A percentile compares a stretch with the other conserved stretches of the same genome.
Conservation (phyloP, 2,888 invertebrate species). For the Ptycholaimellus sp. region DNA sequence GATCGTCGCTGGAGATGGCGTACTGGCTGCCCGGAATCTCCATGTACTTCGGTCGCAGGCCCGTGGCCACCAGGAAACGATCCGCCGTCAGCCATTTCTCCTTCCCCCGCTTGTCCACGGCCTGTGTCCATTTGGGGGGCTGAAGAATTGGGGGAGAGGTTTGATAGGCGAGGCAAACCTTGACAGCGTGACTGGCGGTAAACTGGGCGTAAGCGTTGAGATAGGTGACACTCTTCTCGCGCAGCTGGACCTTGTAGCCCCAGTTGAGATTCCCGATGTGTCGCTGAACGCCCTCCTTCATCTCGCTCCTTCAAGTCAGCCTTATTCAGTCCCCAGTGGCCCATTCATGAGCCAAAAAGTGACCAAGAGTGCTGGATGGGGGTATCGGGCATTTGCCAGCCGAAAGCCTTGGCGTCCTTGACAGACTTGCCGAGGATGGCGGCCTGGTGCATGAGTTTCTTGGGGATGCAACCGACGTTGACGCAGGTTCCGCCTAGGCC, state of each 20-base stretch:
- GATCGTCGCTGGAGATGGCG: slow-evolving; percentile 32
- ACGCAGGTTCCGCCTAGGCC: slow-evolving; percentile 74
- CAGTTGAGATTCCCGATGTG: slow-evolving; percentile 36
- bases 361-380: slow-evolving; percentile 3
- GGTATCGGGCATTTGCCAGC: slow-evolving; percentile 24
- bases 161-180: slow-evolving; percentile 20
- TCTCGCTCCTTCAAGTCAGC: slow-evolving; percentile 30
- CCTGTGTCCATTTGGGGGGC: slow-evolving; percentile 6
- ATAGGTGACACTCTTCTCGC: slow-evolving; percentile 33
- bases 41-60: slow-evolving; percentile 33
- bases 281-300: slow-evolving; percentile 30
- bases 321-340: slow-evolving; percentile 9
- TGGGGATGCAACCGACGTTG: slow-evolving; percentile 82
- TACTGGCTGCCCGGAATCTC: slow-evolving; percentile 29
- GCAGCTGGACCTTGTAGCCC: slow-evolving; percentile 32
- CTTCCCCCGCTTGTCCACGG: slow-evolving; percentile 26
- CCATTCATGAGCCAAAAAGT: neutral
- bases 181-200: slow-evolving; percentile 30
- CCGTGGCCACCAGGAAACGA: slow-evolving; percentile 33
- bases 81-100: slow-evolving; percentile 28
- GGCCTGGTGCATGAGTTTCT: slow-evolving; percentile 77
- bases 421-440: slow-evolving; percentile 45
- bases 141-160: neutral
- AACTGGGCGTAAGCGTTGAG: slow-evolving; percentile 34
- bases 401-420: slow-evolving; percentile 32